phyloP scores from a whole-genome alignment of 2,113 vertebrate species.

The Tor tambroides region DNA sequence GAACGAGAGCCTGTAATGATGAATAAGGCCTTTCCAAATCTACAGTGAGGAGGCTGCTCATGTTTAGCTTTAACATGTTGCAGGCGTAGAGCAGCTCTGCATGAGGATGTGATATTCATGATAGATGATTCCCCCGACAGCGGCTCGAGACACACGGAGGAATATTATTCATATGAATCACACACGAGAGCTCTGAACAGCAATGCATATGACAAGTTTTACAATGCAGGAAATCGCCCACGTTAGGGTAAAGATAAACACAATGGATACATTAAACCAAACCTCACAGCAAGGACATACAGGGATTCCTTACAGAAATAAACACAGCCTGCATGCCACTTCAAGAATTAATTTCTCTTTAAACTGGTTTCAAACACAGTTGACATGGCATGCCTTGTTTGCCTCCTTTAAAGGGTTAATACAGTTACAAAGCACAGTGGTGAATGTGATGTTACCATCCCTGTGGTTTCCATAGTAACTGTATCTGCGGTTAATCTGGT shows the following conservation, averaged over 20 bases:
- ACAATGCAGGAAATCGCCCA: conserved; percentile 15
- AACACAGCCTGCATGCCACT: background rate
- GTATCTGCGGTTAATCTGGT: conserved; percentile 19
- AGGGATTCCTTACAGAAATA: conserved; percentile 5
- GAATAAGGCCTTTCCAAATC: background rate
- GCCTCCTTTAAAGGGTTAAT: conserved; percentile 21
- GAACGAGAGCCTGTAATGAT: background rate
- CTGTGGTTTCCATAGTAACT: conserved; percentile 46
- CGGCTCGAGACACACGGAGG: background rate
- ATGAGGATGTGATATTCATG: background rate
- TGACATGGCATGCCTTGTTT: background rate
- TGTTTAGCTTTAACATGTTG: conserved; percentile 5
- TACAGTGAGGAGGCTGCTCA: background rate
- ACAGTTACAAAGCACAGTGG: conserved; percentile 20
- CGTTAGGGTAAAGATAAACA: background rate
- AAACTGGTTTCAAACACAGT: background rate
- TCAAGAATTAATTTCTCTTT: background rate
- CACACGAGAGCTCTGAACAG: background rate
- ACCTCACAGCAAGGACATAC: background rate
- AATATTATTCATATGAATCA: conserved; percentile 20
- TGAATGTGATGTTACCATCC: background rate
- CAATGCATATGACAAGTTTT: background rate
- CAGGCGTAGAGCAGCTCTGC: background rate
- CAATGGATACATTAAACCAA: conserved; percentile 4
- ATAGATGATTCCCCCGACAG: conserved; percentile 4